Evolutionary conservation across 2,888 invertebrate genomes (phyloP), one percentile per base, ranked within the genome.

Genomic region (Teleogryllus oceanicus): DNA sequence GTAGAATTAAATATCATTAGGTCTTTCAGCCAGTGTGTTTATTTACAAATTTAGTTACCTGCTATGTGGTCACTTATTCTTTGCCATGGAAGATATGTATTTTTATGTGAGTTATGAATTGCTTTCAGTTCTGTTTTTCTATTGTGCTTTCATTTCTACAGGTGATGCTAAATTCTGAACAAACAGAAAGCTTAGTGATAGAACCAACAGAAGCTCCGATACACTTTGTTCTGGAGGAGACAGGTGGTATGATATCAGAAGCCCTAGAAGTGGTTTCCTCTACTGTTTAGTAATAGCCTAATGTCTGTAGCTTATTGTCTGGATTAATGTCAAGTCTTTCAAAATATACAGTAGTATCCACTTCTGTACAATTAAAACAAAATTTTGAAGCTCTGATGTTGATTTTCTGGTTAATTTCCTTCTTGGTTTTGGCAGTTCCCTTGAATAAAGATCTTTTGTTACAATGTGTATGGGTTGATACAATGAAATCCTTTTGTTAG

Each of bases 211-310:
- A 62, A 62, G 62, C 62, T 18, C 62, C 62, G 10, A 62, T 62
- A 13, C 62, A 62, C n/a, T 62, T 62, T 62, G 62, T 62, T 62
- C 77, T 77, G 49, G 77, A 77, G 12, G 77, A 77, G 49, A 77
- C 77, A 24, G 49, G 77, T 13, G 49, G 77, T 18, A 49, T 77
- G 49, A 49, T 77, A n/a, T 77, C 77, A 49, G 49, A 49, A n/a
- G 77, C 77, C 13, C 16, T 77, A 49, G 77, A 77, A 49, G 49
- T 49, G n/a, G 77, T 77, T 13, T 77, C 77, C 16, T 77, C 77
- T 62, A 62, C 62, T 62, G 62, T 62, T 62, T 62, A 62, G 62
- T 62, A 37, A 37, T 37, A 37, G 37, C 37, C 37, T 37, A 37
- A 37, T 37, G 37, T 37, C 37, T 37, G 37, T 37, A 37, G 37